Evolutionary conservation across 2,888 invertebrate genomes (phyloP).

Genomic region (Melolontha melolontha): DNA sequence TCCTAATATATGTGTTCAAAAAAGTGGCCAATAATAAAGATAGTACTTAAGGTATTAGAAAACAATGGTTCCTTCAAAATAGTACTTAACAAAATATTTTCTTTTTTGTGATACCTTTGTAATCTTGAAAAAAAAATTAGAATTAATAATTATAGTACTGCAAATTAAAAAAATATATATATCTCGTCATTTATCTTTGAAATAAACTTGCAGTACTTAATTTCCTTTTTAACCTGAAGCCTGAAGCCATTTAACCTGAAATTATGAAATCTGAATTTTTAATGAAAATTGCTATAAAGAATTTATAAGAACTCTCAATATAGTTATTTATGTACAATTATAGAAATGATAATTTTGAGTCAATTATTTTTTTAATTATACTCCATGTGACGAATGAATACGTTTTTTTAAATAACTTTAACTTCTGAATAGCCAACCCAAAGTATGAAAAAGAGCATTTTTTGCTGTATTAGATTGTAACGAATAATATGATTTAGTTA

Average conservation of each 20-base stretch:
- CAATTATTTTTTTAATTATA: too few species aligned
- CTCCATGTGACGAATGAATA: background rate
- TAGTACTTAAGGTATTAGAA: conserved; percentile 50
- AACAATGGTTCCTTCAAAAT: conserved; percentile 51
- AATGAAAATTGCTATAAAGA: too few species aligned
- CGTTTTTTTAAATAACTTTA: conserved; percentile 2
- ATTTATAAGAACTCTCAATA: too few species aligned
- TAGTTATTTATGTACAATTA: too few species aligned
- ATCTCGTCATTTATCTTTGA: too few species aligned
- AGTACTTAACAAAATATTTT: conserved; percentile 25
- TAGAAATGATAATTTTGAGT: too few species aligned
- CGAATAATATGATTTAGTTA: conserved; percentile 39
- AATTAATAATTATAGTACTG: background rate
- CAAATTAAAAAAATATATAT: too few species aligned
- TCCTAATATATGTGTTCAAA: conserved; percentile 58
- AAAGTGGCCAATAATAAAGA: conserved; percentile 54
- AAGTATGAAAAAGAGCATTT: conserved; percentile 26
- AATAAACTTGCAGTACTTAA: too few species aligned
- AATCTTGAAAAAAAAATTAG: conserved; percentile 1
- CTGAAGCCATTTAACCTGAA: too few species aligned
- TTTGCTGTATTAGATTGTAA: conserved; percentile 15
- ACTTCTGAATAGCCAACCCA: conserved; percentile 18
- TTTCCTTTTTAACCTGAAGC: too few species aligned
- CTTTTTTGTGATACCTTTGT: conserved; percentile 43
- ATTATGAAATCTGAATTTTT: too few species aligned